Evolutionary conservation across 2,888 invertebrate genomes (phyloP), one percentile per base, ranked within the genome.

Genomic region (Latrodectus hesperus): DNA sequence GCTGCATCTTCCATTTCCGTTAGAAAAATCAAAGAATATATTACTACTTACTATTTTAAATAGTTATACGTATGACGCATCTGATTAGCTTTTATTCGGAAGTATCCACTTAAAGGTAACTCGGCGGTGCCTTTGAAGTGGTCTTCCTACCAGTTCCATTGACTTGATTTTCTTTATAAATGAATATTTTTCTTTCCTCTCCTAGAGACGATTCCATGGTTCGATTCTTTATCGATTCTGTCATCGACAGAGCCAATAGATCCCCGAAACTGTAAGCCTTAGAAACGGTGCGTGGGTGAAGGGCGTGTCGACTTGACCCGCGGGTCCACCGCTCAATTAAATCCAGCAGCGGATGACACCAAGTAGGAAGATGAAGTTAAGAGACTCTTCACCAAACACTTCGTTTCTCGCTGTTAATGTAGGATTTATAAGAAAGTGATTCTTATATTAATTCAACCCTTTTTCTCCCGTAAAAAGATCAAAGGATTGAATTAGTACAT

Each of bases 231-330:
- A 85, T 85, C 70, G 73, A 85, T 85, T 75, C 26, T 72, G 73
- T 73, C 85, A 68, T 51, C 22, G 16, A 49, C 74, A 70, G 60
- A 17, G 49, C 38, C 38, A 38, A 38, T 38, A 79, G 55, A 22
- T 16, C 16, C 16, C 68, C 22, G 17, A 49, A 75, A 70, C 60
- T 71, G 73, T 76, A 72, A 67, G 75, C 51, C 64, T 9, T 14
- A 55, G 74, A 74, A 75, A 26, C 64, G 10, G 11, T n/a, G 49
- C 9, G 71, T 38, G 70, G 55, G 65, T 65, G 64, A 38, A 73
- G 72, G 72, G 84, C 77, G 68, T 76, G 76, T 71, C 83, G 51
- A 26, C 77, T 73, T 84, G 84, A 84, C 84, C 72, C 81, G 72
- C 60, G 49, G 14, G 86, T 76, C 86, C 80, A 71, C 49, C 65